Conservation (phyloP, 2,888 invertebrate genomes). For the Desoria tigrina region DNA sequence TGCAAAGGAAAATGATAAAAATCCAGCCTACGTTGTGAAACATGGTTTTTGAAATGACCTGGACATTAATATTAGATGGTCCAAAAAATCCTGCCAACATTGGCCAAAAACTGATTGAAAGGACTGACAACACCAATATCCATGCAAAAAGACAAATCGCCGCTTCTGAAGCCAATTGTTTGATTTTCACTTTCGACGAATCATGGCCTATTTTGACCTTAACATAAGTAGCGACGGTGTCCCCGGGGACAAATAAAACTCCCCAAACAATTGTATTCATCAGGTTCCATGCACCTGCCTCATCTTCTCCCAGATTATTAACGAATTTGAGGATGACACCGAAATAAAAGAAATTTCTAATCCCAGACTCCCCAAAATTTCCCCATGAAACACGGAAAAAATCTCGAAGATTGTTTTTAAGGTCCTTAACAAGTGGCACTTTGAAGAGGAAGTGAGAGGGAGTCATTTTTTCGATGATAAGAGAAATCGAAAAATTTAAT, state of each 20-base stretch:
- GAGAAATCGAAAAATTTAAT: constrained; percentile 30
- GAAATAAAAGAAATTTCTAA: constrained; percentile 48
- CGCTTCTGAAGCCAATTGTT: constrained; percentile 26
- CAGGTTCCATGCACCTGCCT: constrained; percentile 43
- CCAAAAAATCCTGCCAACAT: constrained; percentile 38
- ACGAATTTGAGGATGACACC: constrained; percentile 46
- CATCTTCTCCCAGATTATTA: constrained; percentile 40
- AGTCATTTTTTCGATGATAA: constrained; percentile 36
- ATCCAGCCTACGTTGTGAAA: constrained; percentile 42
- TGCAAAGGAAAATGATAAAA: constrained; percentile 39
- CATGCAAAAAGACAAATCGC: constrained; percentile 31
- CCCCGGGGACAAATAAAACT: constrained; percentile 36
- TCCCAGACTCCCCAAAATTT: constrained; percentile 45
- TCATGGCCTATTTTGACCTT: constrained; percentile 42
- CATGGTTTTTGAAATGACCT: constrained; percentile 36
- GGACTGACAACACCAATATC: constrained; percentile 24
- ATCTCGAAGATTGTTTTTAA: constrained; percentile 24
- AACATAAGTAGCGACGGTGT: constrained; percentile 38
- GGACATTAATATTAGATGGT: constrained; percentile 32
- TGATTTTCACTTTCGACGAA: constrained; percentile 28
- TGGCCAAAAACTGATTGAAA: constrained; percentile 32
- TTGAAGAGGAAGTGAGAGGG: constrained; percentile 29
- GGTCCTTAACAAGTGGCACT: constrained; percentile 27
- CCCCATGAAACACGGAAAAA: constrained; percentile 44
- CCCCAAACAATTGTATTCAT: constrained; percentile 46